Conservation (phyloP, 2,797 vertebrate species). For the Enteromius afrohamiltoni region DNA sequence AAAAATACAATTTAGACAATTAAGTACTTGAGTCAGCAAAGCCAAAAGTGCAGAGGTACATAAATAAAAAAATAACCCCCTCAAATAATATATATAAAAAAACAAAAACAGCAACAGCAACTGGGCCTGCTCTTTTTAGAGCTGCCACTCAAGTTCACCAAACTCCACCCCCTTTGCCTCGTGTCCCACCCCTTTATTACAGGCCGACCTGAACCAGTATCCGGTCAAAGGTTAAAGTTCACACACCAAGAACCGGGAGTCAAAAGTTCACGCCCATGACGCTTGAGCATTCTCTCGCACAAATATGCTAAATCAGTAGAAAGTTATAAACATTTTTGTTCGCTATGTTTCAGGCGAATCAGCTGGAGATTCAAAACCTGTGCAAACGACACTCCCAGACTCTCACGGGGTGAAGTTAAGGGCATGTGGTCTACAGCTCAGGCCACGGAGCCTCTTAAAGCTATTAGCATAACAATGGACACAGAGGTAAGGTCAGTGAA, state of each 20-base stretch:
- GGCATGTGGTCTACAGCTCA: constrained; percentile 51
- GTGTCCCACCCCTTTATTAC: constrained; percentile 55
- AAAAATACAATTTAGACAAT: constrained; percentile 86
- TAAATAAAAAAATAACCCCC: constrained; percentile 77
- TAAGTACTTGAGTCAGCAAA: constrained; percentile 86
- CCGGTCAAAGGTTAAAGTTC: constrained; percentile 81
- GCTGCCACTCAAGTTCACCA: constrained; percentile 53
- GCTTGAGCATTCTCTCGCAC: constrained; percentile 54
- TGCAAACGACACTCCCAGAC: constrained; percentile 20
- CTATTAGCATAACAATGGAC: constrained; percentile 73
- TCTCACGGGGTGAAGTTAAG: constrained; percentile 40
- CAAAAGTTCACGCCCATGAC: constrained; percentile 68
- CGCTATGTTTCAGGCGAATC: constrained; percentile 66
- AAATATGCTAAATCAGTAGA: constrained; percentile 52
- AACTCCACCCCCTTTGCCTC: constrained; percentile 58
- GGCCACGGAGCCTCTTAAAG: constrained; percentile 73
- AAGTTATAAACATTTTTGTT: constrained; percentile 9
- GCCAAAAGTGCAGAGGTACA: constrained; percentile 88
- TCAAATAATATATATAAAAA: constrained; percentile 38
- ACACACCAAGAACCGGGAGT: constrained; percentile 73
- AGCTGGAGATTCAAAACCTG: constrained; percentile 53
- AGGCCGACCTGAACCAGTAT: constrained; percentile 71
- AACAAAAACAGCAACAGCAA: not conserved
- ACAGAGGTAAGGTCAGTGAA: constrained; percentile 52
- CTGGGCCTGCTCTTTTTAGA: constrained; percentile 62